Evolutionary conservation across 2,797 vertebrate species (phyloP), one percentile per base, ranked within the genome.

Genomic region (Enteromius argenteus): DNA sequence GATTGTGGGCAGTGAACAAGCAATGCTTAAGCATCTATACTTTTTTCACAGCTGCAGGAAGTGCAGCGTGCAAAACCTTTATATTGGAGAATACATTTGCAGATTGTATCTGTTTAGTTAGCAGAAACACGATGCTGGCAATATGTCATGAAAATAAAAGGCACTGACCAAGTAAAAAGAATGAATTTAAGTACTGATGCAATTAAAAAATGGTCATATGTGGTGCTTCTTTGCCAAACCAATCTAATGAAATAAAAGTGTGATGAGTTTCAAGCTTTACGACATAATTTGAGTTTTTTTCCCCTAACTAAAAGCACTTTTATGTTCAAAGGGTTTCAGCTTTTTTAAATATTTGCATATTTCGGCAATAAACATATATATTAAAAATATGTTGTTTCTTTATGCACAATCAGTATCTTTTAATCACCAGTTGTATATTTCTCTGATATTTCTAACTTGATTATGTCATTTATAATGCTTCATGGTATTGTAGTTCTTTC

Each of bases 11-110:
- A 82, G 72, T 84, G 67, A 87, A 73, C 64, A 85, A 79, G 79
- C 56, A 86, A 74, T 44, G 37, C 10, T n/a, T 44, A 35, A 71
- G 17, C 13, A 60, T 53, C 3, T 71, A 39, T 39, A 23, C n/a
- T 49, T 86, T 86, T 75, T 84, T 86, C 62, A 86, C 86, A 58
- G 82, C 68, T 79, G 62, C 68, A 62, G 5, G 60, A 62, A 3
- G 5, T 62, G 27, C 14, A 53, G 17, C 14, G n/a, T 84, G 30
- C 77, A 73, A 77, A 35, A 32, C 66, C 32, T 46, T 68, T 60
- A 67, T 84, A 84, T 84, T 81, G 81, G 74, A 88, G 39, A 56
- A 17, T 74, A 73, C 37, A 62, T 53, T 75, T 85, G 80, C 30
- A 77, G 35, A 76, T 75, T 76, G 27, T 27, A 76, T 76, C 75